Base-by-base conservation (phyloP, 2,888 invertebrate genomes). In the Byasa hedistus region DNA sequence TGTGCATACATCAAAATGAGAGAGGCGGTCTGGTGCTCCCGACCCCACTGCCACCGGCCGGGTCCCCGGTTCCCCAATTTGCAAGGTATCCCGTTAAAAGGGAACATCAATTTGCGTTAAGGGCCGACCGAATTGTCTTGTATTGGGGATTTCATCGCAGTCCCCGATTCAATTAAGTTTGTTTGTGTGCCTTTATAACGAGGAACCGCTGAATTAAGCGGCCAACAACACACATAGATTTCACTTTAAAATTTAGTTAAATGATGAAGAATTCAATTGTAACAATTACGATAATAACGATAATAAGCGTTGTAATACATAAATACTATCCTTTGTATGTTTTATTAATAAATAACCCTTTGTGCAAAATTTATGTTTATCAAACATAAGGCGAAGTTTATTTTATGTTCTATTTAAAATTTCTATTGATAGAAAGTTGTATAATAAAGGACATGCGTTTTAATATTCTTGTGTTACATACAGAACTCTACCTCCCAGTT, bases 81-180 rank as follows among this genome's bases (percentile, higher is more conserved):
- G 74, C 79, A 76, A 80, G 80, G 79, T 79, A 80, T 81, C 78
- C 74, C 76, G 74, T 75, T 77, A 79, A 82, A 79, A 81, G 81
- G 82, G 79, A 76, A 75, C 75, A 73, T 75, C 83, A 83, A 84
- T 85, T 84, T 83, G 77, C 74, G 76, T 73, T 70, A 75, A 79
- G 77, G 78, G 74, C 70, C 76, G 65, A 32, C 69, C 76, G 79
- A 80, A 82, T 84, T 84, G 82, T 83, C 83, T 83, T 80, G 76
- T 78, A 78, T 78, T 78, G 74, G 75, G 70, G 76, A 75, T 75
- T 75, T 75, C 70, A 68, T 48, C 65, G 71, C 71, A 70, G 65
- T 68, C 70, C n/a, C 67, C 70, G 66, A 75, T 80, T 75, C 76
- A 79, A 82, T 81, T 83, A 81, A 73, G 58, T 71, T 69, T 74